A percentile compares a stretch with the other conserved stretches of the same genome.
phyloP scores from a whole-genome alignment of 2,113 vertebrate genomes.

The Murina feae region DNA sequence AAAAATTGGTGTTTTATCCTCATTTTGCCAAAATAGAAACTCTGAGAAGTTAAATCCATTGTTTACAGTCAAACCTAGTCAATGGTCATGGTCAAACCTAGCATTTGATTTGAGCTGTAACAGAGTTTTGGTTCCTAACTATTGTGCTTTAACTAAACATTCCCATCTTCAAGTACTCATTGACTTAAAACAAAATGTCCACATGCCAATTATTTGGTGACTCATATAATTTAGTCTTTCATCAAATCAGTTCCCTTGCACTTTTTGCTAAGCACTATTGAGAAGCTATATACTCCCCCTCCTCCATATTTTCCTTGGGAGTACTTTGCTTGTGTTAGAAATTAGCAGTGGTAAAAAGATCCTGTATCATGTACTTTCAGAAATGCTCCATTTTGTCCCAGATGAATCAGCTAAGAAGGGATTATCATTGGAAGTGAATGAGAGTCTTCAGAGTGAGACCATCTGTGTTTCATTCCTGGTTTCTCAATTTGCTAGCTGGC shows the following conservation, averaged over 20 bases:
- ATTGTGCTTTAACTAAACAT: neutral
- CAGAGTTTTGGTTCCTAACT: neutral
- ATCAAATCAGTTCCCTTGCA: neutral
- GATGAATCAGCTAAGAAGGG: neutral
- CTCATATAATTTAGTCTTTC: neutral
- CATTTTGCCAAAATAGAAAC: neutral
- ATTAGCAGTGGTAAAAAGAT: neutral
- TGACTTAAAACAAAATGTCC: neutral
- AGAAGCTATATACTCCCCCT: neutral
- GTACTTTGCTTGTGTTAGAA: neutral
- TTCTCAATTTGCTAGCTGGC: neutral
- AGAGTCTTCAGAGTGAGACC: neutral
- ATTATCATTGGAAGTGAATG: neutral
- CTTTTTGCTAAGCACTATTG: neutral
- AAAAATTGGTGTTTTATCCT: neutral
- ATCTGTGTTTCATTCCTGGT: neutral
- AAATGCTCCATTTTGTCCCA: neutral
- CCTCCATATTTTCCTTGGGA: neutral
- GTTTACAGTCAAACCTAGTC: neutral
- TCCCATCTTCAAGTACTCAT: no score
- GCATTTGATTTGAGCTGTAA: neutral
- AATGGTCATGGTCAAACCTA: neutral
- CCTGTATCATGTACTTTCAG: neutral
- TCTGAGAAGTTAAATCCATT: neutral
- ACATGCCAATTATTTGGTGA: neutral